Evolutionary conservation across 1,140 invertebrate genomes (phyloP).

Genomic region (Melitaea cinxia): DNA sequence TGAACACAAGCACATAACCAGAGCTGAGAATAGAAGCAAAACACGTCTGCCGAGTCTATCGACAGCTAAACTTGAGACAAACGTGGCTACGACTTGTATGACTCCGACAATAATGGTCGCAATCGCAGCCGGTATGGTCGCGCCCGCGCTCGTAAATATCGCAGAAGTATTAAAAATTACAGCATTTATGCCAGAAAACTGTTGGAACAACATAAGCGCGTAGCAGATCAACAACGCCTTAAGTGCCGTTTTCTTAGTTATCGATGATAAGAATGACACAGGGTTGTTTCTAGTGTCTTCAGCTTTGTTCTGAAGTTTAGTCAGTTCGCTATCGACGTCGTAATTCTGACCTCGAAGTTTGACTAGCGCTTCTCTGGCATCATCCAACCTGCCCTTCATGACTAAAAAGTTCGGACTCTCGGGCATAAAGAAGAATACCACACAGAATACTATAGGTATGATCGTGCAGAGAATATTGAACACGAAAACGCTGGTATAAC

Average conservation of each 20-base stretch:
- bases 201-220: conserved; percentile 92
- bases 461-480: conserved; percentile 86
- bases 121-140: conserved; percentile 79
- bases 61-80: conserved; percentile 87
- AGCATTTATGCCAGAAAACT: conserved; percentile 92
- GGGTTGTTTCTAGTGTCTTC: conserved; percentile 79
- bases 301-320: conserved; percentile 83
- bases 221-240: conserved; percentile 89
- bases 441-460: conserved; percentile 86
- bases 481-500: conserved; percentile 81
- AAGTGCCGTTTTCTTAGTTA: conserved; percentile 83
- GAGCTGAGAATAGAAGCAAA: conserved; percentile 85
- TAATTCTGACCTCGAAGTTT: conserved; percentile 86
- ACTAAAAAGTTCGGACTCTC: conserved; percentile 87
- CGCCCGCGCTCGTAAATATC: conserved; percentile 88
- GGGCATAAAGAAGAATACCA: conserved; percentile 89
- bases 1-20: conserved; percentile 84
- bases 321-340: conserved; percentile 83
- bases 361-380: conserved; percentile 84
- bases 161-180: conserved; percentile 90
- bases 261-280: conserved; percentile 81
- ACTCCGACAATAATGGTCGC: conserved; percentile 89
- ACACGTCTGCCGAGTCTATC: conserved; percentile 89
- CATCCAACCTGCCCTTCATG: conserved; percentile 83
- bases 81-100: conserved; percentile 89